phyloP scores from a whole-genome alignment of 92 coral and sea anemone genomes.

The Zoanthus solanderi region DNA sequence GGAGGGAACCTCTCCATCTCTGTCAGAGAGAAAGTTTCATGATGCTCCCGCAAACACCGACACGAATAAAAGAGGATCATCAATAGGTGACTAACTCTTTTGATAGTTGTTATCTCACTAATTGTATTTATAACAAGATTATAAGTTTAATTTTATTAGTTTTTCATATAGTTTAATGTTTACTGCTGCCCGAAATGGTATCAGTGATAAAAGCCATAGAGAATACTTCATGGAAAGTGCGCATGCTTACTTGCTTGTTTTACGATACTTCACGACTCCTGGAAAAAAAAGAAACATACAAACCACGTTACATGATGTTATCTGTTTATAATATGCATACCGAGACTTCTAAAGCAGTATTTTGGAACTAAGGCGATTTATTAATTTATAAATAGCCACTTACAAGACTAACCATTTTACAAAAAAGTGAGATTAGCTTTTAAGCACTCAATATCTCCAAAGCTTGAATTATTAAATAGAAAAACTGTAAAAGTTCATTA shows the following conservation, averaged over 20 bases:
- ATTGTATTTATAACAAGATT: too few relatives aligned
- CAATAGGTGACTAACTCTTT: not conserved
- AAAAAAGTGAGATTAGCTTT: too few relatives aligned
- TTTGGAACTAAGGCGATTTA: not conserved
- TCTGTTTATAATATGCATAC: too few relatives aligned
- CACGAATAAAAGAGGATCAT: not conserved
- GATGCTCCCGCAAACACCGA: not conserved
- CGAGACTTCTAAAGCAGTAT: not conserved
- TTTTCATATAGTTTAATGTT: too few relatives aligned
- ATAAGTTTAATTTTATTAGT: too few relatives aligned
- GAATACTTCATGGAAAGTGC: too few relatives aligned
- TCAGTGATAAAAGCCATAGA: too few relatives aligned
- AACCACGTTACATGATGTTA: too few relatives aligned
- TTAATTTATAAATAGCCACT: not conserved
- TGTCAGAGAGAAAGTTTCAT: not conserved
- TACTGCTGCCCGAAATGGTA: too few relatives aligned
- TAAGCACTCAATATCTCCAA: not conserved
- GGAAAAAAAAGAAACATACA: too few relatives aligned
- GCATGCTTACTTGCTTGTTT: too few relatives aligned
- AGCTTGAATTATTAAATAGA: not conserved
- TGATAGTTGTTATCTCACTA: not conserved
- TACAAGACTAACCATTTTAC: not conserved
- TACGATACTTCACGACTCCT: too few relatives aligned
- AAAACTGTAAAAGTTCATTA: not conserved
- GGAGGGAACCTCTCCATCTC: conserved; percentile 15